Evolutionary conservation across 1,140 invertebrate species (phyloP), one percentile per base, ranked within the genome.

Genomic region (Pteromalus puparum): DNA sequence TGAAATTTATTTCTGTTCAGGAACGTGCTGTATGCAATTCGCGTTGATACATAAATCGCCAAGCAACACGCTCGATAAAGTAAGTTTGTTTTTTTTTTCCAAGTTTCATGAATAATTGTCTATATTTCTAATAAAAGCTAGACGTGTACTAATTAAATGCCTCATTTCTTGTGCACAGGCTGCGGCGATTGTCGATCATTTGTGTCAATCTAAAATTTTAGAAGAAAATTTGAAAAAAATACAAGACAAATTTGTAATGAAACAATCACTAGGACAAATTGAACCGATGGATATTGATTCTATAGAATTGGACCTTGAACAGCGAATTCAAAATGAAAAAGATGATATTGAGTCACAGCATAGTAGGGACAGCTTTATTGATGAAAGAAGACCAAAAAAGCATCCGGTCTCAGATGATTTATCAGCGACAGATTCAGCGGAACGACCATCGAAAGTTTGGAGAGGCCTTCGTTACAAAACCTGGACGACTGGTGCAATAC

Each of bases 1-100:
- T 89, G 96, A 97, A 88, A 90, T 97, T 65, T 97, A 95, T 88
- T 98, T 98, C 90, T 98, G 97, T 91, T 97, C 97, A 85, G 95
- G 95, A 21, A 95, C 95, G 85, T 98, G 97, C 92, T 97, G 97
- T 88, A 96, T 97, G 93, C 96, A 97, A 90, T 96, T 96, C 90
- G 95, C 96, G 2, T 92, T 96, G 15, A 95, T 95, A 86, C 95
- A 96, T 88, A 93, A 94, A 86, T 93, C 94, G 65, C 93, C 94
- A 9, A 91, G 91, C 0, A 93, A 92, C 70, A 92, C 92, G 1
- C 93, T 94, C 87, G 94, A 94, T 84, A 94, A 94, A 90, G 93
- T 94, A 86, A 85, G 80, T 61, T n/a, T 68, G 65, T 70, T 78
- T 38, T 53, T 70, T 78, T 38, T 53, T 34, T 34, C 30, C 6